These are phyloP conservation scores for Erethizon dorsatum DNA, from an alignment of 2,797 vertebrate species.

Conservation along the genomic window DNA sequence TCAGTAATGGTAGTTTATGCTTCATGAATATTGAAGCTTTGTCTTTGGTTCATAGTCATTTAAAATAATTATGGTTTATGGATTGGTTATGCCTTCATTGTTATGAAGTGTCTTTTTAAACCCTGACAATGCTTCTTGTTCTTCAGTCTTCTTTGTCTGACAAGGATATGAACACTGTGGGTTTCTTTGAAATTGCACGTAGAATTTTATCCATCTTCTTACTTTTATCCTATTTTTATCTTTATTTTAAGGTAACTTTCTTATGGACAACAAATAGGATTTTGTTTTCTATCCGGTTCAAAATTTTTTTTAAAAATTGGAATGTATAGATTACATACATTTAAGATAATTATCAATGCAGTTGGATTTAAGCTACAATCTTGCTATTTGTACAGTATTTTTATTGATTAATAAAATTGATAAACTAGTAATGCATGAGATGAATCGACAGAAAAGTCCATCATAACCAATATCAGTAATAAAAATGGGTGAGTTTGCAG, in stretches of 20 bases:
- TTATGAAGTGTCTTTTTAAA: neutral
- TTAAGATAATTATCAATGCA: neutral
- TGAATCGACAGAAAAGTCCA: neutral
- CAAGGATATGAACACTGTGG: neutral
- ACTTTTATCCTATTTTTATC: neutral
- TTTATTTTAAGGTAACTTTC: conserved; percentile 16
- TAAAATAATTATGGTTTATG: neutral
- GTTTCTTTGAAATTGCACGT: neutral
- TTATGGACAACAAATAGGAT: neutral
- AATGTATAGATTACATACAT: neutral
- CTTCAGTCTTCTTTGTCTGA: neutral
- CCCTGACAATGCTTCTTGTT: neutral
- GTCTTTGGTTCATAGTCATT: neutral
- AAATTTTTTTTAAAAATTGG: neutral
- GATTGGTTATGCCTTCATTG: neutral
- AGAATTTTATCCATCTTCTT: neutral
- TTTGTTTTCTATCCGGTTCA: neutral
- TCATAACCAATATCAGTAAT: neutral
- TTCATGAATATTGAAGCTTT: neutral
- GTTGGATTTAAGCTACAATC: neutral
- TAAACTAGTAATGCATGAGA: neutral
- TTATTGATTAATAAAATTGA: neutral
- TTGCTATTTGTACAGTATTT: neutral
- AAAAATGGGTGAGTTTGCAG: neutral
- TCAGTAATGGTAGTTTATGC: neutral